Conservation (phyloP, 1,140 invertebrate species). For the Lanistes nyassanus region DNA sequence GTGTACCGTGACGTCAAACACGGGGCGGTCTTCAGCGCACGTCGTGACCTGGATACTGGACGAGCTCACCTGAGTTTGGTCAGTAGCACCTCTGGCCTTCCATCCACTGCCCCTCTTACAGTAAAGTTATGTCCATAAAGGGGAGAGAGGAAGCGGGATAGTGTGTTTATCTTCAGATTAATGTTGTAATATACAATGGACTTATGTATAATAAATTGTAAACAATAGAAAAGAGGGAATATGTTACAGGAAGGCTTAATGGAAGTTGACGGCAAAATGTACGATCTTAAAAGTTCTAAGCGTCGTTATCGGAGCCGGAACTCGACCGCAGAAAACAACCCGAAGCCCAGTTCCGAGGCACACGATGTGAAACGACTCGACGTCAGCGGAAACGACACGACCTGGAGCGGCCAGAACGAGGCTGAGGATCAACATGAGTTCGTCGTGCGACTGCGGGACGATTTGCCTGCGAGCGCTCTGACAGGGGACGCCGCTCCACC, state of each 20-base stretch:
- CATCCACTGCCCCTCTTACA: neutral
- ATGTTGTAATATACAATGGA: neutral
- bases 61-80: neutral
- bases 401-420: too few relatives aligned
- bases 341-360: too few relatives aligned
- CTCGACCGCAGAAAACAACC: too few relatives aligned
- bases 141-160: neutral
- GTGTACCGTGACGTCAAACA: conserved; percentile 5
- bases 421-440: too few relatives aligned
- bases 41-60: neutral
- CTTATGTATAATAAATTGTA: neutral
- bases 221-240: neutral
- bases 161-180: neutral
- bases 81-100: neutral
- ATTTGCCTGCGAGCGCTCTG: too few relatives aligned
- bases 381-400: too few relatives aligned
- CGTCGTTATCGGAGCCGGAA: too few relatives aligned
- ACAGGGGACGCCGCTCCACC: too few relatives aligned
- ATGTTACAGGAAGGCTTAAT: conserved; percentile 4
- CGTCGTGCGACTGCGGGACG: too few relatives aligned
- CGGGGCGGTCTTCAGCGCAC: conserved; percentile 3
- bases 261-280: neutral
- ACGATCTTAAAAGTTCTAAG: conserved; percentile 6
- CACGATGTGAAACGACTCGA: too few relatives aligned
- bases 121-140: neutral